A percentile compares a stretch with the other conserved stretches of the same genome.
phyloP scores from a whole-genome alignment of 2,113 vertebrate genomes.

The Sclerurus mexicanus region DNA sequence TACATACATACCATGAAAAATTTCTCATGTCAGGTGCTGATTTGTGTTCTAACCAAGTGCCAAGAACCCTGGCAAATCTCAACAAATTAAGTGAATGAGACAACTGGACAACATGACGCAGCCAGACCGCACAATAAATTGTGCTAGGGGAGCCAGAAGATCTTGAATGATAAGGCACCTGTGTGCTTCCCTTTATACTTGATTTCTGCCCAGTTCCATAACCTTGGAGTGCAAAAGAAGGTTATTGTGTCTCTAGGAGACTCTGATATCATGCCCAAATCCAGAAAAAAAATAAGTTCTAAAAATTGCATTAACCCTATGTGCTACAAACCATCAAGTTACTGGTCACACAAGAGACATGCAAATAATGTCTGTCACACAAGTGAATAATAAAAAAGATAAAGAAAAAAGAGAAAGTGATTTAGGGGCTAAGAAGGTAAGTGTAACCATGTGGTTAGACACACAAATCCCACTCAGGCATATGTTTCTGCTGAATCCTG shows the following conservation, averaged over 20 bases:
- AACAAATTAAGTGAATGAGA: not conserved
- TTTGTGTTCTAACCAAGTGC: not conserved
- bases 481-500: not conserved
- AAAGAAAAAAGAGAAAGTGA: not conserved
- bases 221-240: not conserved
- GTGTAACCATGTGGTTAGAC: not conserved
- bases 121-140: not conserved
- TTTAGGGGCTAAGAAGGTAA: not conserved
- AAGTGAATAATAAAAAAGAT: not conserved
- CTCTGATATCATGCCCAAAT: not conserved
- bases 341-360: not conserved
- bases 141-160: not conserved
- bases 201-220: not conserved
- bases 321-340: not conserved
- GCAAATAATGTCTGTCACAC: not conserved
- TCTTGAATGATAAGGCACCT: not conserved
- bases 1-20: not conserved
- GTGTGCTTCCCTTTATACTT: not conserved
- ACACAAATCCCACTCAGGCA: not conserved
- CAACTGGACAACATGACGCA: not conserved
- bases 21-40: not conserved
- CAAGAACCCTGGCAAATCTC: not conserved
- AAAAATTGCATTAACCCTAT: not conserved
- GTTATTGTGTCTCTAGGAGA: not conserved
- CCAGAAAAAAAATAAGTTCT: not conserved